Evolutionary conservation across 1,140 invertebrate genomes (phyloP).

Genomic region (Drosophila ogumai): DNA sequence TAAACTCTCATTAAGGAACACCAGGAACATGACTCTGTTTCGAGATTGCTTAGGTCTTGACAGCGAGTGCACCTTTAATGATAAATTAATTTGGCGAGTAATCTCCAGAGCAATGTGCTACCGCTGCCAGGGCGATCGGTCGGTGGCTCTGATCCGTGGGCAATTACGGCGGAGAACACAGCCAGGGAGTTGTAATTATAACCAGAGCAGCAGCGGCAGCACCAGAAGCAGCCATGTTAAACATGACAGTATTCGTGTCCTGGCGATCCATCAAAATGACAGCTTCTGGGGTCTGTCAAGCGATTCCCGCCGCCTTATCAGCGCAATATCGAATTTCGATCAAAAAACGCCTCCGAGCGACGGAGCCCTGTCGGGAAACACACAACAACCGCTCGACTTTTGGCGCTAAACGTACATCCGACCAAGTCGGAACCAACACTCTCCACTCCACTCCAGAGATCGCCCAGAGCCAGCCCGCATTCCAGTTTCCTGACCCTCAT

Average conservation of each 20-base stretch:
- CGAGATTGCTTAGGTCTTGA: slow-evolving; percentile 26
- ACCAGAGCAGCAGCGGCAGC: slow-evolving; percentile 50
- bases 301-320: slow-evolving; percentile 70
- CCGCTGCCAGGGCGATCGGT: slow-evolving; percentile 24
- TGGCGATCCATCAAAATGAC: slow-evolving; percentile 80
- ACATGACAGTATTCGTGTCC: slow-evolving; percentile 79
- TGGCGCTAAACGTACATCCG: slow-evolving; percentile 70
- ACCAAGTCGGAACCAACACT: slow-evolving; percentile 7
- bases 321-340: slow-evolving; percentile 84
- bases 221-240: slow-evolving; percentile 61
- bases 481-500: slow-evolving; percentile 75
- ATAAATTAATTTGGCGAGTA: slow-evolving; percentile 67
- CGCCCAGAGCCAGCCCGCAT: slow-evolving; percentile 44
- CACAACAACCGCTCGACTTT: slow-evolving; percentile 59
- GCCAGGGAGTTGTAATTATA: slow-evolving; percentile 65
- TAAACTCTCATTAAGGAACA: slow-evolving; percentile 65
- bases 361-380: slow-evolving; percentile 35
- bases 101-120: slow-evolving; percentile 51
- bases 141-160: slow-evolving; percentile 28
- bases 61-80: slow-evolving; percentile 47
- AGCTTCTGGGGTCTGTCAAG: slow-evolving; percentile 63
- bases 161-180: slow-evolving; percentile 27
- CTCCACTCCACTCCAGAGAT: slow-evolving; percentile 1
- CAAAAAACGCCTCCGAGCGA: slow-evolving; percentile 74
- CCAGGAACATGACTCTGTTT: slow-evolving; percentile 20